Evolutionary conservation across 2,888 invertebrate genomes (phyloP).

Genomic region (Meloe dianella): DNA sequence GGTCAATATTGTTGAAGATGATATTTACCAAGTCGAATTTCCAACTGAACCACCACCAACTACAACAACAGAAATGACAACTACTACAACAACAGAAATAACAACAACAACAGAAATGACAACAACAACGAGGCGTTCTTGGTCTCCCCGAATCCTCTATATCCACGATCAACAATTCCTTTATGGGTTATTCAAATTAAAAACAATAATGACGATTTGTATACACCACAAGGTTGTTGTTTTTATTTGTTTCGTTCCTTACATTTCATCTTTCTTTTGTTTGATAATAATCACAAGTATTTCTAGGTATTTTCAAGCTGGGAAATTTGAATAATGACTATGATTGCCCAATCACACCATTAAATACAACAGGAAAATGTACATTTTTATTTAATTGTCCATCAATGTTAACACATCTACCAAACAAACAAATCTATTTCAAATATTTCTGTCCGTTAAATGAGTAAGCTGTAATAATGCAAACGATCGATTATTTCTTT

Average conservation of each 20-base stretch:
- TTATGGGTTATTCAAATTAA: slow-evolving; percentile 18
- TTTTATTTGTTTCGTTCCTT: not conserved
- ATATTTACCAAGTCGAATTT: not conserved
- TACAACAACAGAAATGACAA: not conserved
- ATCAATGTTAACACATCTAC: slow-evolving; percentile 11
- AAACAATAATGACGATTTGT: slow-evolving; percentile 19
- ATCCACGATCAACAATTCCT: slow-evolving; percentile 7
- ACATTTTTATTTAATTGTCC: slow-evolving; percentile 25
- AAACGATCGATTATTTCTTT: not conserved
- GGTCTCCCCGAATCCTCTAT: not conserved
- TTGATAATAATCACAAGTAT: not conserved
- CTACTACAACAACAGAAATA: not conserved
- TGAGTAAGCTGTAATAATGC: slow-evolving; percentile 21
- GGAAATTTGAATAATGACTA: not conserved
- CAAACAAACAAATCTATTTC: slow-evolving; percentile 16
- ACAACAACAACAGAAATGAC: not conserved
- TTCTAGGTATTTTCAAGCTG: slow-evolving; percentile 19
- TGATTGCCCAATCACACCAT: slow-evolving; percentile 19
- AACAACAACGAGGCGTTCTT: not conserved
- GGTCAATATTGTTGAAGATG: not conserved
- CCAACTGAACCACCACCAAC: not conserved
- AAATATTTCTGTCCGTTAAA: slow-evolving; percentile 28
- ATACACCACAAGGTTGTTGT: slow-evolving; percentile 21
- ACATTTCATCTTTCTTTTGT: not conserved
- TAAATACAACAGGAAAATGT: slow-evolving; percentile 19